Base-by-base conservation (phyloP, 1,140 invertebrate genomes). In the Neodiprion fabricii region DNA sequence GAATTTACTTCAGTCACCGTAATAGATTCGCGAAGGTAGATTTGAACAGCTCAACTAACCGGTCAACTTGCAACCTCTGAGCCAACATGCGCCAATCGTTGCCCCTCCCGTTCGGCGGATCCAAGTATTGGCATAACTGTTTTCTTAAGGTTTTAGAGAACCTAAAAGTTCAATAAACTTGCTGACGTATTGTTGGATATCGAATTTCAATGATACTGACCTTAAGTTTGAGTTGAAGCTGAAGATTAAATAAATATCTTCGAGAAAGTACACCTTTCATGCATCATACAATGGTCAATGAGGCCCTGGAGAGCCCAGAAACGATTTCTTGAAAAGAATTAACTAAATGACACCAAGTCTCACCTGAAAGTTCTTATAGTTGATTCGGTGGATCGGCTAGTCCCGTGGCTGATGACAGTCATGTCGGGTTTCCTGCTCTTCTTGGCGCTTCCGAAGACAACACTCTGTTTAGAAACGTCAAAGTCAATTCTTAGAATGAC, bases 61-160 rank as follows among this genome's bases (percentile, higher is more conserved):
- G 53, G 89, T 97, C 95, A 40, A 96, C 94, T 79, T 93, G 92
- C 7, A 97, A 89, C 79, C 93, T 92, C 80, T 95, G 92, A 48
- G 96, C 96, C 70, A 97, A 88, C 89, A 96, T 92, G 74, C 96
- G 90, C 96, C 96, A 97, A 84, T 97, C 96, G 82, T 96, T 96
- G 28, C 96, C 95, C 77, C 94, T 90, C 0, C 92, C 90, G 78
- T 95, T 95, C 3, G 95, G 95, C 14, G 95, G 94, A 88, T 97
- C 96, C 73, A 97, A 86, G 82, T 94, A 92, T 76, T 92, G 90
- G 82, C 95, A 96, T 48, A 97, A 87, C 86, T 96, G 91, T 80
- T 92, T 91, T 81, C 94, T 93, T 40, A 96, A 88, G 75, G 92
- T 89, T 81, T 91, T 91, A 73, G 92, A 93, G 78, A 97, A 89